Evolutionary conservation across 2,797 vertebrate genomes (phyloP).

Genomic region (Sebastes hubbsi): DNA sequence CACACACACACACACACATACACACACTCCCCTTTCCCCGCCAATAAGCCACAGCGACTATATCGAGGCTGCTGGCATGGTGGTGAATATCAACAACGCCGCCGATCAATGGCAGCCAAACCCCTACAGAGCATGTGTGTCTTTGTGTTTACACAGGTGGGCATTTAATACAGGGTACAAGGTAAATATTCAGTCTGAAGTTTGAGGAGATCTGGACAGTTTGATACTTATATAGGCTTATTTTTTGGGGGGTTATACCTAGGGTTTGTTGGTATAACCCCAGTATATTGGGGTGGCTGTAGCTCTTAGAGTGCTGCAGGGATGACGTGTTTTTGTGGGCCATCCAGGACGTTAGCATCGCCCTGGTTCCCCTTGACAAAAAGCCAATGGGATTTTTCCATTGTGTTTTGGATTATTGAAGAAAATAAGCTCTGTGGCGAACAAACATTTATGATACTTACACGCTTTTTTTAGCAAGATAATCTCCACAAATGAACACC

Average conservation of each 20-base stretch:
- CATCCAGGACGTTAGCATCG: too few relatives aligned
- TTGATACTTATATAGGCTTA: background rate
- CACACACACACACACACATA: background rate
- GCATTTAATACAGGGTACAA: background rate
- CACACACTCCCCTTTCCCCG: background rate
- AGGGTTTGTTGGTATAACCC: too few relatives aligned
- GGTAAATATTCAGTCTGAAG: background rate
- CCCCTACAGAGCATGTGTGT: slow-evolving; percentile 1
- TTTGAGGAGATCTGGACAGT: background rate
- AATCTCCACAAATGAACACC: background rate
- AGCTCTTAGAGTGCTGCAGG: too few relatives aligned
- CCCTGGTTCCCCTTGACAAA: too few relatives aligned
- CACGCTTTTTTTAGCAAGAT: too few relatives aligned
- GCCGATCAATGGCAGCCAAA: slow-evolving; percentile 51
- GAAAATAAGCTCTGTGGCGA: too few relatives aligned
- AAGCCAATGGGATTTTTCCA: too few relatives aligned
- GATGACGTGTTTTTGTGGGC: too few relatives aligned
- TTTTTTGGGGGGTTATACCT: background rate
- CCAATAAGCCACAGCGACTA: slow-evolving; percentile 27
- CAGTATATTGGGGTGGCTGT: too few relatives aligned
- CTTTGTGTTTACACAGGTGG: background rate
- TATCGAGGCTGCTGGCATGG: slow-evolving; percentile 23
- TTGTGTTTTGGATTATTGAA: too few relatives aligned
- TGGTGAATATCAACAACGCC: slow-evolving; percentile 51
- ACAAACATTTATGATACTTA: too few relatives aligned